Conservation (phyloP, 2,113 vertebrate genomes). For the Elephas maximus region DNA sequence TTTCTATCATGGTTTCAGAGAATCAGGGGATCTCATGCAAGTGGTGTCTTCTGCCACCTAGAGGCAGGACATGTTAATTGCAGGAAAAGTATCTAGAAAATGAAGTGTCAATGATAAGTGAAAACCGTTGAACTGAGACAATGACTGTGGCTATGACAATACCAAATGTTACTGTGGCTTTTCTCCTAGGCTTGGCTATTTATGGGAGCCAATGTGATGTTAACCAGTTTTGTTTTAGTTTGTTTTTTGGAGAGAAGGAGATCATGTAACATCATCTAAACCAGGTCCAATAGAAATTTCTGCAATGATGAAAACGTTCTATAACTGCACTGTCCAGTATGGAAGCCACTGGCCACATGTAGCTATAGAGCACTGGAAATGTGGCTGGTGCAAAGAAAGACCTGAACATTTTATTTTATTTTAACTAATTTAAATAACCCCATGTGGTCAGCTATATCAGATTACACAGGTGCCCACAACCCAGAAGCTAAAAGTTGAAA, state of each 20-base stretch:
- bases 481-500: not conserved
- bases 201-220: no score
- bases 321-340: not conserved
- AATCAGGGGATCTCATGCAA: not conserved
- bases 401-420: not conserved
- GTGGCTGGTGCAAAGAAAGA: not conserved
- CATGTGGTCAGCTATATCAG: not conserved
- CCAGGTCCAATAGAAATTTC: not conserved
- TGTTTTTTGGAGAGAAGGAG: no score
- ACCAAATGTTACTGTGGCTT: not conserved
- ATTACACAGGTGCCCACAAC: not conserved
- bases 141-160: not conserved
- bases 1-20: not conserved
- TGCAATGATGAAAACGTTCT: not conserved
- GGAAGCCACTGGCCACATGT: no score
- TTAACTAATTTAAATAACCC: not conserved
- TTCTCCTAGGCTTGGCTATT: not conserved
- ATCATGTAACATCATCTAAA: not conserved
- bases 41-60: constrained; percentile 42
- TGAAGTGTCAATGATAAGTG: not conserved
- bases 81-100: constrained; percentile 46
- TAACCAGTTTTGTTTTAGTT: not conserved
- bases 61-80: constrained; percentile 38
- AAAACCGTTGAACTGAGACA: not conserved
- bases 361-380: not conserved